Conservation (phyloP, 2,888 invertebrate genomes). For the Meiosimyza decipiens region DNA sequence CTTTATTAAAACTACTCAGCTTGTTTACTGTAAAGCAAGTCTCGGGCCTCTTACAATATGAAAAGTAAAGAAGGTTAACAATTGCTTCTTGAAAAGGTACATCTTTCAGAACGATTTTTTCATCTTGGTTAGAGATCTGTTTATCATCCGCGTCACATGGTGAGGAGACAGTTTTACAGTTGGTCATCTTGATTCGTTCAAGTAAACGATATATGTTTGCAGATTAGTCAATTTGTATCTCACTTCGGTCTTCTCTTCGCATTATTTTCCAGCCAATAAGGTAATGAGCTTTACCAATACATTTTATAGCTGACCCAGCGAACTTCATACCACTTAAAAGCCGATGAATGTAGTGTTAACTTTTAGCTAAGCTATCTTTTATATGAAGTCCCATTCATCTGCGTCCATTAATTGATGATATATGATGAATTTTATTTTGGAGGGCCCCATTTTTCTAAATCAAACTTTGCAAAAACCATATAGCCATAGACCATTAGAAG, state of each 20-base stretch:
- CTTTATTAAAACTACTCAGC: conserved; percentile 36
- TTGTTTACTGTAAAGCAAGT: conserved; percentile 38
- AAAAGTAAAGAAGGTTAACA: conserved; percentile 38
- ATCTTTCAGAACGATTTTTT: conserved; percentile 39
- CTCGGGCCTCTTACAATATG: conserved; percentile 41
- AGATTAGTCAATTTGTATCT: conserved; percentile 42
- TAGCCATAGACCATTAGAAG: too few species aligned
- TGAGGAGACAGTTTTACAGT: conserved; percentile 40
- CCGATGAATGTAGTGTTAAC: too few species aligned
- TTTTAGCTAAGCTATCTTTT: too few species aligned
- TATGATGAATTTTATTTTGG: too few species aligned
- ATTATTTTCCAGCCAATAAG: conserved; percentile 42
- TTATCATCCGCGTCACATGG: conserved; percentile 42
- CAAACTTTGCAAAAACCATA: too few species aligned
- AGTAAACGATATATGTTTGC: conserved; percentile 40
- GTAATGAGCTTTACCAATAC: conserved; percentile 42
- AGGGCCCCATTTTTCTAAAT: too few species aligned
- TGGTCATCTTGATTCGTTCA: conserved; percentile 38
- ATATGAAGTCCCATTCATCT: too few species aligned
- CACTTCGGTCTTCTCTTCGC: conserved; percentile 25
- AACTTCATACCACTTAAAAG: too few species aligned
- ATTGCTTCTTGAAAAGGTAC: conserved; percentile 43
- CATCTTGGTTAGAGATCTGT: conserved; percentile 26
- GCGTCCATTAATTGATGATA: too few species aligned
- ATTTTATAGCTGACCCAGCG: conserved; percentile 45